Base-by-base conservation (phyloP, 2,113 vertebrate genomes). In the Ptilorrhoa leucosticta region DNA sequence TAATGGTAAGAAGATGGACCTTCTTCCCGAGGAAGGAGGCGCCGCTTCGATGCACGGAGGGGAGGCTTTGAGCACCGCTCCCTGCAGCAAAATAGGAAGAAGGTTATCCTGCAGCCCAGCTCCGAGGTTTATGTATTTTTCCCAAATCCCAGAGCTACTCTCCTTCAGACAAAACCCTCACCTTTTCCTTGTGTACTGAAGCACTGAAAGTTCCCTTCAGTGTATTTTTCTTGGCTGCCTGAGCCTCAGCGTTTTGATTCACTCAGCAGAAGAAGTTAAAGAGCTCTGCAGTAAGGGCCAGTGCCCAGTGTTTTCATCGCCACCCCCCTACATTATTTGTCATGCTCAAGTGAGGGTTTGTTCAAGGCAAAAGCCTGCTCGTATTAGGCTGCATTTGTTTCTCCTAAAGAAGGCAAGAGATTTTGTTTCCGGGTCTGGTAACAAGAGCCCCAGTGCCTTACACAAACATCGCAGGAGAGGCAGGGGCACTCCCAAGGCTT, bases 141-240 rank as follows among this genome's bases (percentile, higher is more conserved):
- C 92, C 88, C 79, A 92, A 71, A 68, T 53, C 83, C 56, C 56
- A 75, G 71, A 81, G 57, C 71, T 58, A 37, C 75, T 90, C 47
- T 93, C 54, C 79, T 73, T 95, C 79, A 90, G 92, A 90, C 83
- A 93, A 94, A 94, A 10, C 90, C 79, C 64, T 88, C 92, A 94
- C 93, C 94, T 96, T 90, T 80, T 96, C 68, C 90, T 83, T 88
- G 80, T 90, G 79, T 78, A 83, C 69, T 51, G 76, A 94, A 81
- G 88, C 87, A 90, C 91, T 91, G 91, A 83, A 91, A 95, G 94
- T 92, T 95, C 92, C 64, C 88, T 54, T 94, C 90, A 64, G 93
- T 85, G 6, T 96, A 47, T 96, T 97, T 97, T 96, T 93, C 88
- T 96, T 96, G 93, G 94, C 93, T 66, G 54, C 2, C 75, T 53